These are phyloP conservation scores for Amblyjoppa fuscipennis DNA, from an alignment of 2,888 invertebrate genomes.

Conservation along the genomic window DNA sequence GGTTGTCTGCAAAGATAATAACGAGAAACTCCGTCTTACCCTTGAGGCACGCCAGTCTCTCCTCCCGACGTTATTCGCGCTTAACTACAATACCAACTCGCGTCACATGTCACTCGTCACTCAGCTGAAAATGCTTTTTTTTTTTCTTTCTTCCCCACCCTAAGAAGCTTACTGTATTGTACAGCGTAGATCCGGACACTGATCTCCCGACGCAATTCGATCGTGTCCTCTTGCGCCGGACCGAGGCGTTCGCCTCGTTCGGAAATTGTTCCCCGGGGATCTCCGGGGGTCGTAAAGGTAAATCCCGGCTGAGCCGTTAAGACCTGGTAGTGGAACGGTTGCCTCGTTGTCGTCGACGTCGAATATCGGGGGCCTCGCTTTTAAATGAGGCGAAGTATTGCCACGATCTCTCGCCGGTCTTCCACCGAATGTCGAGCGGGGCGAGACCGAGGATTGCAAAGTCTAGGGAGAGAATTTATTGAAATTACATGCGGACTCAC, in stretches of 20 bases:
- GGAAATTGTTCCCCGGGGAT: conserved; percentile 63
- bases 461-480: conserved; percentile 8
- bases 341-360: conserved; percentile 50
- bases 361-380: conserved; percentile 58
- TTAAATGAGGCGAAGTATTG: conserved; percentile 57
- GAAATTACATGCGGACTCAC: background rate
- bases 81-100: conserved; percentile 5
- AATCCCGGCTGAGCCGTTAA: conserved; percentile 68
- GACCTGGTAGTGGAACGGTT: conserved; percentile 59
- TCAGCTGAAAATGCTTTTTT: conserved; percentile 1
- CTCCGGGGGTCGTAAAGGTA: conserved; percentile 61
- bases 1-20: conserved; percentile 10
- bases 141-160: background rate
- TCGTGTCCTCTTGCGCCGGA: conserved; percentile 42
- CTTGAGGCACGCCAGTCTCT: background rate
- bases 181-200: conserved; percentile 31
- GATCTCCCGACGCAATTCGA: conserved; percentile 56
- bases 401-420: conserved; percentile 11
- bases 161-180: background rate
- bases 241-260: conserved; percentile 45
- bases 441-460: background rate
- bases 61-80: conserved; percentile 4
- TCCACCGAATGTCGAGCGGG: background rate
- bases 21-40: conserved; percentile 55
- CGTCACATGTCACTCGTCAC: conserved; percentile 21